These are phyloP conservation scores for Palythoa heliodiscus DNA, from an alignment of 92 coral and sea anemone species.

Conservation along the genomic window DNA sequence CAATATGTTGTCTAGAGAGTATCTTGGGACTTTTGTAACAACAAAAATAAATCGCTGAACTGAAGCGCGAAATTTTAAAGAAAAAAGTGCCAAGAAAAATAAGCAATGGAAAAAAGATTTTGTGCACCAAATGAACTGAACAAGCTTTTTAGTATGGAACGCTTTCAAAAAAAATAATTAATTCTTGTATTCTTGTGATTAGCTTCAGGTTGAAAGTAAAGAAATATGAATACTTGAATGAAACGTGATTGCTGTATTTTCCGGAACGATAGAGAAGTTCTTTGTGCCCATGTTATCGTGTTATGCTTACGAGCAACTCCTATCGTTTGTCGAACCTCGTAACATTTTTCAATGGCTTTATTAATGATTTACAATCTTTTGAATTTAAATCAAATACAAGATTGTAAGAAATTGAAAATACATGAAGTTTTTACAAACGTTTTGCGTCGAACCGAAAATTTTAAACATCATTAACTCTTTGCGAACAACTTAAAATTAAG, in stretches of 20 bases:
- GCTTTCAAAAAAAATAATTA: slow-evolving; percentile 7
- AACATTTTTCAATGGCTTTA: background rate
- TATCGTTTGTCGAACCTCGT: background rate
- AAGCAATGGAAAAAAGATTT: background rate
- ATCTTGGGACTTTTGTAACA: slow-evolving; percentile 39
- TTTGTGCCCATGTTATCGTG: background rate
- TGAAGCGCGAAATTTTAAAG: slow-evolving; percentile 22
- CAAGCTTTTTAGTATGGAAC: background rate
- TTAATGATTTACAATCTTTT: slow-evolving; percentile 24
- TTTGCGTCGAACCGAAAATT: background rate
- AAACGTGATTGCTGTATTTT: background rate
- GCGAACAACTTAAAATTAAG: background rate
- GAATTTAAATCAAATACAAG: background rate
- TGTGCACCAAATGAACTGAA: slow-evolving; percentile 20
- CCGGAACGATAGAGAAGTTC: background rate
- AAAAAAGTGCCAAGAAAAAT: slow-evolving; percentile 1
- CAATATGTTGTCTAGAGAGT: slow-evolving; percentile 7
- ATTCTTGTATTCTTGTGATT: slow-evolving; percentile 5
- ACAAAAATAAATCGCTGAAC: slow-evolving; percentile 21
- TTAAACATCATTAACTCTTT: background rate
- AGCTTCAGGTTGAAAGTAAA: slow-evolving; percentile 10
- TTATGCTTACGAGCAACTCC: background rate
- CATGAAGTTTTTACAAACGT: background rate
- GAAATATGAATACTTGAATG: slow-evolving; percentile 5
- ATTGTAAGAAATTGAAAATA: background rate